A percentile compares a stretch with the other conserved stretches of the same genome.
Conservation (phyloP, 1,140 invertebrate species). For the Pseudobourletiella spinata region DNA sequence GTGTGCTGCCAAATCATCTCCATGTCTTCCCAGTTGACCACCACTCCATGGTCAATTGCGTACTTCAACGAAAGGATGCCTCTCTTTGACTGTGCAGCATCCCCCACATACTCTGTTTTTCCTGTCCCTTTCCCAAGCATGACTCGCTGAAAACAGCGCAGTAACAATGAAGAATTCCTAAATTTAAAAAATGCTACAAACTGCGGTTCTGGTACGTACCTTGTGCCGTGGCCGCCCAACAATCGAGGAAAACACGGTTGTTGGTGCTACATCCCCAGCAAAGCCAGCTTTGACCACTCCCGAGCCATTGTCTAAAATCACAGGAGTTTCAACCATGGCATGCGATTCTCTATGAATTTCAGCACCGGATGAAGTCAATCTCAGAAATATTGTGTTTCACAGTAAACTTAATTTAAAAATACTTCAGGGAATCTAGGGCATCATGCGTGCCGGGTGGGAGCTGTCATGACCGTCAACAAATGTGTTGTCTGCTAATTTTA, state of each 20-base stretch:
- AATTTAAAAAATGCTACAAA: too few relatives aligned
- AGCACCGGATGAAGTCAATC: too few relatives aligned
- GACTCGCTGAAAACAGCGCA: neutral
- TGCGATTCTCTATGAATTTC: too few relatives aligned
- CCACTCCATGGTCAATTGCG: slow-evolving; percentile 53
- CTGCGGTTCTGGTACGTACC: slow-evolving; percentile 39
- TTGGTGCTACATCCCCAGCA: slow-evolving; percentile 51
- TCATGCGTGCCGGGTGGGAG: too few relatives aligned
- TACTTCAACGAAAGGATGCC: slow-evolving; percentile 58
- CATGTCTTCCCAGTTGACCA: slow-evolving; percentile 43
- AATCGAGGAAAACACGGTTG: slow-evolving; percentile 51
- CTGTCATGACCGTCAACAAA: too few relatives aligned
- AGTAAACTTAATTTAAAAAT: too few relatives aligned
- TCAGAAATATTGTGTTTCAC: too few relatives aligned
- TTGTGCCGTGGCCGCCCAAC: slow-evolving; percentile 71
- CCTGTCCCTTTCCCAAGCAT: neutral
- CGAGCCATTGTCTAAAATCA: slow-evolving; percentile 55
- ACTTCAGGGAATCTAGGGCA: too few relatives aligned
- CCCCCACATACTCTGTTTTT: slow-evolving; percentile 52
- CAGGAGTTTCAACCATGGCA: too few relatives aligned
- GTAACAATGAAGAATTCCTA: too few relatives aligned
- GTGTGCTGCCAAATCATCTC: slow-evolving; percentile 24
- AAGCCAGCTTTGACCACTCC: slow-evolving; percentile 56
- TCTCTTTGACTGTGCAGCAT: slow-evolving; percentile 84
- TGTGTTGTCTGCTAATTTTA: too few relatives aligned